Evolutionary conservation across 2,797 vertebrate genomes (phyloP).

Genomic region (Loris lydekkerianus): DNA sequence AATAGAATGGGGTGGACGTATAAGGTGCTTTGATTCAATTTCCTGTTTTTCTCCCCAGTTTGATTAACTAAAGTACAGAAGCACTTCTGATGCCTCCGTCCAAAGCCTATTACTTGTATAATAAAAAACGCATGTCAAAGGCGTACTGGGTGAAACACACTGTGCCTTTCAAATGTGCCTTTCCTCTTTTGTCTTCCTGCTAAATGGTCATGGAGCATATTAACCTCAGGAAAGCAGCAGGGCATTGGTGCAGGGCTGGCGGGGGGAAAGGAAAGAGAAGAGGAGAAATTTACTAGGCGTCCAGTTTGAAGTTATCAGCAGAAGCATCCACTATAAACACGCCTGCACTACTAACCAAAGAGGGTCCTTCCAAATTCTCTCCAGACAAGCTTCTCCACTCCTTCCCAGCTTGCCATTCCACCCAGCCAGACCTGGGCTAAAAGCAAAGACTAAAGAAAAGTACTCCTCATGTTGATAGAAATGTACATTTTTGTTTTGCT

Average conservation of each 20-base stretch:
- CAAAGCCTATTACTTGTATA: slow-evolving; percentile 74
- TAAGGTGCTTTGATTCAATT: slow-evolving; percentile 75
- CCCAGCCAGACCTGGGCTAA: background rate
- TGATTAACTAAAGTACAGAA: slow-evolving; percentile 75
- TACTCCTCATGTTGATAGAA: background rate
- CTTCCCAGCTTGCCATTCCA: background rate
- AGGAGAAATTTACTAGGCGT: slow-evolving; percentile 28
- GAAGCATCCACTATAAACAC: slow-evolving; percentile 36
- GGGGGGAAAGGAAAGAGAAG: background rate
- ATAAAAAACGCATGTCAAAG: slow-evolving; percentile 76
- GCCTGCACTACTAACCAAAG: background rate
- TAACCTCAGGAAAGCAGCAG: slow-evolving; percentile 64
- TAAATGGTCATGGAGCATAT: slow-evolving; percentile 67
- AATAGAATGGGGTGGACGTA: slow-evolving; percentile 26
- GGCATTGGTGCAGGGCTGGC: background rate
- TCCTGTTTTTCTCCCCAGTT: slow-evolving; percentile 61
- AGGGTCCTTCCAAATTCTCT: background rate
- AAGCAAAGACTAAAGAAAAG: slow-evolving; percentile 26
- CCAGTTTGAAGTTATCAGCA: background rate
- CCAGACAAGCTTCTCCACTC: background rate
- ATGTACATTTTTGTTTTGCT: background rate
- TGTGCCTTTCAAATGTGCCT: slow-evolving; percentile 78
- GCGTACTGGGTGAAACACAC: slow-evolving; percentile 53
- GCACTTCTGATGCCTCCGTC: background rate
- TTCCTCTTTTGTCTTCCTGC: slow-evolving; percentile 67